Base-by-base conservation (phyloP, 2,888 invertebrate genomes). In the Eilema depressum region DNA sequence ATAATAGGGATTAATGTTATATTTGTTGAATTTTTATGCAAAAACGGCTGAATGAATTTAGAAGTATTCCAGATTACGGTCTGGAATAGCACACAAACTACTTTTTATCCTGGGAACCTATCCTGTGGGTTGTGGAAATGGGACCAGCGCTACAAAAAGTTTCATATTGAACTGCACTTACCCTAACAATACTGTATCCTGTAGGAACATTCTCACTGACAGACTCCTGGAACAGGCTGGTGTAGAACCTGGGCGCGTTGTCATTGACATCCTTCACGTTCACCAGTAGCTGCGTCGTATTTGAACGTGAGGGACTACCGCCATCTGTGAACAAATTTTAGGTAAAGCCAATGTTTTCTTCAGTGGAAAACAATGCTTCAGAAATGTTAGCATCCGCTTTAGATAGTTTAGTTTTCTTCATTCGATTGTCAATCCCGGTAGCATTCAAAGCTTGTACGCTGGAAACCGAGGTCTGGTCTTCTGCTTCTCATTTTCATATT, bases 191-290 rank as follows among this genome's bases (percentile, higher is more conserved):
- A 83, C 98, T 98, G 86, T 98, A 98, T 14, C 99, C 99, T 1
- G 98, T 94, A 0, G 98, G 97, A 2, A 99, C 98, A 88, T 98
- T 98, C 91, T 99, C 99, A 59, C 98, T 97, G 4, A 99, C 98
- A 0, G 98, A 97, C 89, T 99, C 99, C 95, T 98, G 98, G 89
- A 99, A 98, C 57, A 98, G 96, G 0, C 98, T 97, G 0, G 98
- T 98, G 89, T 99, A 98, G 94, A 99, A 99, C 33, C 98, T 95
- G 0, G 99, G 99, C 0, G 97, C 96, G 90, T 99, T 99, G 92
- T 99, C 99, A 88, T 99, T 99, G 0, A 99, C 97, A 89, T 99
- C 99, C 74, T 97, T 96, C 0, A 99, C 98, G 88, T 98, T 98
- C 0, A 99, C 97, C 68, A 99, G 94, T n/a, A 99, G 96, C 85